These are phyloP conservation scores for Aleiodes leptofemur DNA, from an alignment of 2,888 invertebrate species.

Conservation along the genomic window DNA sequence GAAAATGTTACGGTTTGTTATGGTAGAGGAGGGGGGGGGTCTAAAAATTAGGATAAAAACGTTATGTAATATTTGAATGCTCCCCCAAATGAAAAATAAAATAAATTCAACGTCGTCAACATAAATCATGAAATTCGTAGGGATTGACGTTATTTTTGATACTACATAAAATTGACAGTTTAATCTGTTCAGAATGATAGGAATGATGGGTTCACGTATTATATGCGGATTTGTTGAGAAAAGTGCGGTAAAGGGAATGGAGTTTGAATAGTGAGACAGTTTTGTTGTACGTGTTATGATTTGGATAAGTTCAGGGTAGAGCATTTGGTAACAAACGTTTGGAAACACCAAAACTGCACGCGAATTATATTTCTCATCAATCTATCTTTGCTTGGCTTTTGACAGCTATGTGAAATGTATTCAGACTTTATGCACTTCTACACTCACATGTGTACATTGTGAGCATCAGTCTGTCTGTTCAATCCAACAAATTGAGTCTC, in stretches of 20 bases:
- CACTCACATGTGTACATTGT: neutral
- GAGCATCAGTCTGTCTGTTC: conserved; percentile 48
- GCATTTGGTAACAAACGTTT: conserved; percentile 45
- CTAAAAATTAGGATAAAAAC: no score
- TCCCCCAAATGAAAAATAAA: neutral
- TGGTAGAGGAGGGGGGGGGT: no score
- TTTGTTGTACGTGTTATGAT: conserved; percentile 24
- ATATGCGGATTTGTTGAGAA: neutral
- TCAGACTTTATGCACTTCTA: conserved; percentile 42
- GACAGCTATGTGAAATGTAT: conserved; percentile 59
- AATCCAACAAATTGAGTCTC: conserved; percentile 54
- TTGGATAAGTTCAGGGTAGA: neutral
- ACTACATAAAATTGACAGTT: conserved; percentile 14
- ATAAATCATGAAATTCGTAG: no score
- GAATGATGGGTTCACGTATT: conserved; percentile 24
- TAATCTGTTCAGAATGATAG: conserved; percentile 23
- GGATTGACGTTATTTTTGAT: neutral
- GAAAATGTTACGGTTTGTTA: no score
- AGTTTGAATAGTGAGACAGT: conserved; percentile 9
- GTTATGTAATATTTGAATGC: no score
- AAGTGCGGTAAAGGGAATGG: neutral
- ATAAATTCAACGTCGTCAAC: no score
- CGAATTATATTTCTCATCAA: conserved; percentile 69
- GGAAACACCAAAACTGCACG: conserved; percentile 61
- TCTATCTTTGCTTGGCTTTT: conserved; percentile 69